These are phyloP conservation scores for Drosophila rhopaloa DNA, from an alignment of 1,140 invertebrate genomes.

Conservation along the genomic window DNA sequence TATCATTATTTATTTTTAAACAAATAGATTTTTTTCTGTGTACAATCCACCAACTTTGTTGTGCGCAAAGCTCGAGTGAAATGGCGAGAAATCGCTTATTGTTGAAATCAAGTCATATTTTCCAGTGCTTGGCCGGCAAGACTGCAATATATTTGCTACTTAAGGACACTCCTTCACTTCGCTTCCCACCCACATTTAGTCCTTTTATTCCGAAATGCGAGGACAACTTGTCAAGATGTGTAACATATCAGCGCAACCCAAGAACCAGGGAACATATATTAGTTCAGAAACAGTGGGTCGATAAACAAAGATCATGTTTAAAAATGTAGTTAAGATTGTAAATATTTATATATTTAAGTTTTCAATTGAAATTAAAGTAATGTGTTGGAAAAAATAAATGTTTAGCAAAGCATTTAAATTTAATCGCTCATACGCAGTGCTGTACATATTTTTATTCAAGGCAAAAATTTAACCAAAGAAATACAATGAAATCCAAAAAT, in stretches of 20 bases:
- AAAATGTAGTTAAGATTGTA: background rate
- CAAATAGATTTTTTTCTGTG: constrained; percentile 23
- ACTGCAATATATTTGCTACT: constrained; percentile 58
- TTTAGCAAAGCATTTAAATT: background rate
- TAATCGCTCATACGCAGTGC: no score
- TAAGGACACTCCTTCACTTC: constrained; percentile 1
- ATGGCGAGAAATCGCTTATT: constrained; percentile 31
- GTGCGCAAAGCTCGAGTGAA: background rate
- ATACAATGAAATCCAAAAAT: no score
- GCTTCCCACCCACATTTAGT: background rate
- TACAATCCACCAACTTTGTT: background rate
- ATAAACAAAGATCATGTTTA: background rate
- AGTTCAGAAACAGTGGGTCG: background rate
- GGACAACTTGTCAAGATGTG: constrained; percentile 16
- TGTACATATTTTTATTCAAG: no score
- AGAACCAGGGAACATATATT: background rate
- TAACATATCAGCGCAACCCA: constrained; percentile 12
- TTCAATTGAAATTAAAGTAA: no score
- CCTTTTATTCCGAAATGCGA: background rate
- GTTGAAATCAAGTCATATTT: constrained; percentile 57
- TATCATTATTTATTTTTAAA: constrained; percentile 86
- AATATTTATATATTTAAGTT: no score
- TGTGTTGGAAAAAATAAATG: background rate
- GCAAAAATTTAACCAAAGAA: no score
- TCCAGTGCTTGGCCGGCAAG: constrained; percentile 30